phyloP scores from a whole-genome alignment of 1,140 invertebrate species.

The Aphaenogaster floridana region DNA sequence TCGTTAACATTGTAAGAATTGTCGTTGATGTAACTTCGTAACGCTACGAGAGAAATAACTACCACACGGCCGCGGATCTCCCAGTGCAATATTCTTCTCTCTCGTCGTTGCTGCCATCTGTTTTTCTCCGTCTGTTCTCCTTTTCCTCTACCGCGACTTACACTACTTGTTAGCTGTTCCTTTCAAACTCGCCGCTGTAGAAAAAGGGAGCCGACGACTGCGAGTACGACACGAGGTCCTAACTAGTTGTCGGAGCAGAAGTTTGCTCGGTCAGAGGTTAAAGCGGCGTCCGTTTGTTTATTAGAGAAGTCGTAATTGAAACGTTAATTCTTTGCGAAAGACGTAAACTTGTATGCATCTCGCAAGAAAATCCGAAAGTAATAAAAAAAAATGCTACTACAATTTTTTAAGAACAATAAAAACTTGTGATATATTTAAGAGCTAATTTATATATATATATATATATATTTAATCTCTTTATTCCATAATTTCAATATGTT shows the following conservation, averaged over 20 bases:
- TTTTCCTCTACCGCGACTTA: neutral
- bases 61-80: neutral
- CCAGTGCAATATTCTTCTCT: constrained; percentile 47
- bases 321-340: constrained; percentile 35
- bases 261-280: constrained; percentile 50
- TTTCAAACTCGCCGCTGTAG: constrained; percentile 22
- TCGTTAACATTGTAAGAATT: constrained; percentile 57
- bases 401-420: constrained; percentile 14
- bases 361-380: neutral
- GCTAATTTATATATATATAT: neutral
- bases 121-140: constrained; percentile 3
- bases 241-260: constrained; percentile 45
- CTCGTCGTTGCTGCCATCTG: constrained; percentile 17
- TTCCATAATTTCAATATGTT: constrained; percentile 18
- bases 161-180: constrained; percentile 18
- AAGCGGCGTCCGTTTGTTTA: constrained; percentile 49
- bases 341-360: neutral
- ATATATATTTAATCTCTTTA: neutral
- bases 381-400: neutral
- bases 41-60: constrained; percentile 38
- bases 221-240: constrained; percentile 9
- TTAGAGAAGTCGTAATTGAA: constrained; percentile 52
- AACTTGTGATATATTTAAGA: neutral
- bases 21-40: constrained; percentile 47
- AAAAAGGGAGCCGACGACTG: constrained; percentile 28